Base-by-base conservation (phyloP, 2,797 vertebrate species). In the Hypotaenidia philippensis region DNA sequence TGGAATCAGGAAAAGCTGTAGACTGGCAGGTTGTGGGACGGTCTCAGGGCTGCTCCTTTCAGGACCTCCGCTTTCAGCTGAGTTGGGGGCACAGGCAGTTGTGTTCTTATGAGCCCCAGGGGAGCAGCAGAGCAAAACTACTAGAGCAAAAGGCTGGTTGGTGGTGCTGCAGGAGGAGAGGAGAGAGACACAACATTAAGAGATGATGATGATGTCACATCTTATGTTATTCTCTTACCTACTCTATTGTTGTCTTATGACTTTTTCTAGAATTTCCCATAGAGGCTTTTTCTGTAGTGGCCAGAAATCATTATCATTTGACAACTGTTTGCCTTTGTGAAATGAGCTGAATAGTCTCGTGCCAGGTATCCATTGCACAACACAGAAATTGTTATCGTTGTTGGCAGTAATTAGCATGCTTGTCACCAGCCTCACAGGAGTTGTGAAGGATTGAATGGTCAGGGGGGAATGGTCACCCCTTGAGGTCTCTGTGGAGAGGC, bases 341-440 rank as follows among this genome's bases (percentile, higher is more conserved):
- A 83, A 88, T 34, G 38, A 89, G 80, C 83, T 87, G 86, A 40
- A 15, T 31, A 77, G 55, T 66, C 56, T 44, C 13, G 14, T 78
- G 93, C 90, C 96, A 94, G 87, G 70, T 93, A 68, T 91, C 70
- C 60, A 25, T 95, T 96, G 94, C 69, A 74, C 83, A 80, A 20
- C 83, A 65, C 56, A 75, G 85, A 69, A 91, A 60, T 38, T 10
- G 53, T 81, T 77, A 47, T 71, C 1, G 0, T 69, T 2, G 0
- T 50, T 93, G 93, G 89, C 86, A 94, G 66, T 77, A 96, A 65
- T 92, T 84, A 82, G 70, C 3, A 1, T 41, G 55, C 65, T 69
- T 65, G 65, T 52, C 17, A 6, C 65, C 83, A 89, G 78, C 59
- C 56, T 90, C 1, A 0, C 34, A 45, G 93, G 83, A 61, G 27